Conservation (phyloP, 2,113 vertebrate species). For the Paralichthys olivaceus region DNA sequence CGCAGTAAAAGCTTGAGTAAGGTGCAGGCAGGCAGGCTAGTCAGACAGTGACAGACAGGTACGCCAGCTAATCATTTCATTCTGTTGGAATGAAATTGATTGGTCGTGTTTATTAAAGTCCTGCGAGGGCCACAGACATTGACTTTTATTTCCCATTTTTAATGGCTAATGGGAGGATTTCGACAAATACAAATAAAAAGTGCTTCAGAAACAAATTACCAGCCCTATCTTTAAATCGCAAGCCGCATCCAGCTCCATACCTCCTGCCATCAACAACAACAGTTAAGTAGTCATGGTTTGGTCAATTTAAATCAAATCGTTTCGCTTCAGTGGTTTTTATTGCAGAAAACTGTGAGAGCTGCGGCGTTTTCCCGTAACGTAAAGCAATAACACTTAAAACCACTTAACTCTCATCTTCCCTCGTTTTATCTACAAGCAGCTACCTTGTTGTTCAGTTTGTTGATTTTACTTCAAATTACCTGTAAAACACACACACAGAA, state of each 20-base stretch:
- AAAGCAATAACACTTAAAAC: slow-evolving; percentile 37
- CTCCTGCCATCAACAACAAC: slow-evolving; percentile 4
- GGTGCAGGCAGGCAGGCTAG: no score
- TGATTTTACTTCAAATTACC: slow-evolving; percentile 55
- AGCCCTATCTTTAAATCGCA: background rate
- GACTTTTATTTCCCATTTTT: no score
- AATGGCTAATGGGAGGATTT: no score
- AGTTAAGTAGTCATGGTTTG: slow-evolving; percentile 5
- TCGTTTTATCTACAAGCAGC: slow-evolving; percentile 18
- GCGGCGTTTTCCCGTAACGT: slow-evolving; percentile 17
- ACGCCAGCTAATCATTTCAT: no score
- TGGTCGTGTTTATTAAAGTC: no score
- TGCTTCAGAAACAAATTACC: no score
- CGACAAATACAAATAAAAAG: no score
- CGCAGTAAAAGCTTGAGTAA: no score
- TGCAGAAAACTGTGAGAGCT: slow-evolving; percentile 30
- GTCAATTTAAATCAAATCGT: slow-evolving; percentile 24
- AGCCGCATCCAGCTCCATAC: slow-evolving; percentile 19
- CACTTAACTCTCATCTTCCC: slow-evolving; percentile 31
- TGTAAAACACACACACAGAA: slow-evolving; percentile 24
- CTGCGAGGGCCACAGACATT: no score
- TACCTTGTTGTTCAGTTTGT: slow-evolving; percentile 40
- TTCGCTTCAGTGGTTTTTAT: slow-evolving; percentile 45
- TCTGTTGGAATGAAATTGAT: no score
- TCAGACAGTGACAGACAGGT: no score